phyloP scores from a whole-genome alignment of 1,140 invertebrate genomes.

The Drosophila malerkotliana region DNA sequence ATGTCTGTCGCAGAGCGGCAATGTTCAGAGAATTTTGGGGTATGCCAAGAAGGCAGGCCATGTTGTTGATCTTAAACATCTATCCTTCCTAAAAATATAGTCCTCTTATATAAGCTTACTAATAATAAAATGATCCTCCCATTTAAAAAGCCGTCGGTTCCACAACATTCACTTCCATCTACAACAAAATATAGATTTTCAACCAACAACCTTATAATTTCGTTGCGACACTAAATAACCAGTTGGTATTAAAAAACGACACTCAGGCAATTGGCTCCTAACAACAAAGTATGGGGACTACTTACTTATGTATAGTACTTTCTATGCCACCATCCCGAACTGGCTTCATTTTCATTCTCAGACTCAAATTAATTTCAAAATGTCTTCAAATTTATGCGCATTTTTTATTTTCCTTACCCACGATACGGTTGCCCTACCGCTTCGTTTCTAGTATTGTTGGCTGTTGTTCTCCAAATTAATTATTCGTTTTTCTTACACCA shows the following conservation, averaged over 20 bases:
- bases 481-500: constrained; percentile 75
- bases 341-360: constrained; percentile 28
- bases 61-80: background rate
- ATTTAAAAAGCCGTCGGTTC: background rate
- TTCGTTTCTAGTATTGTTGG: constrained; percentile 8
- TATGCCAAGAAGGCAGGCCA: too few species aligned
- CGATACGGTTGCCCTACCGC: constrained; percentile 10
- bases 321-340: constrained; percentile 11
- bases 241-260: background rate
- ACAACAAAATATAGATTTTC: background rate
- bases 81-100: background rate
- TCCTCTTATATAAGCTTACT: too few species aligned
- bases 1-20: background rate
- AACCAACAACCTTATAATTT: background rate
- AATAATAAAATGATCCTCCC: too few species aligned
- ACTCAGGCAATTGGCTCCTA: constrained; percentile 1
- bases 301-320: background rate
- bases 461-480: constrained; percentile 65
- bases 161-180: background rate
- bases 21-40: constrained; percentile 5
- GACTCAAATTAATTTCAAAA: constrained; percentile 52
- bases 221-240: constrained; percentile 5
- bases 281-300: background rate
- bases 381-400: constrained; percentile 58
- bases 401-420: constrained; percentile 28